Base-by-base conservation (phyloP, 1,140 invertebrate species). In the Bombus pascuorum region DNA sequence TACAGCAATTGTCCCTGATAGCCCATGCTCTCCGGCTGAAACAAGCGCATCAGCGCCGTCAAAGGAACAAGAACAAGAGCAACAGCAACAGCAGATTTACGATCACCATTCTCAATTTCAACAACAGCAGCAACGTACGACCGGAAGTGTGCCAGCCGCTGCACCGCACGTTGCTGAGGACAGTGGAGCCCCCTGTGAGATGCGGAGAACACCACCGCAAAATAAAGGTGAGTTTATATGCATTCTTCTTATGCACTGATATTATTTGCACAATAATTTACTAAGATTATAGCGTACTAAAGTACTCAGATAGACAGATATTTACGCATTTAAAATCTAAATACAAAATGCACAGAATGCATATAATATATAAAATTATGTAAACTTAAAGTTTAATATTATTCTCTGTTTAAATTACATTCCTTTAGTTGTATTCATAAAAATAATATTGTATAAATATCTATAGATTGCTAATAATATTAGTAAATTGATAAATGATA, bases 191-290 rank as follows among this genome's bases (percentile, higher is more conserved):
- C 89, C 90, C 91, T 94, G 92, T 95, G 95, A 95, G 84, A 95
- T 95, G 95, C 94, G 94, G 89, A 95, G 93, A 72, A 94, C 94
- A 94, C 93, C 94, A 93, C 93, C 93, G 86, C 93, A 94, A 88
- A 94, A 94, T 92, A 95, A 95, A 95, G 92, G 94, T 95, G 76
- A 92, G 85, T 86, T 83, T 66, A n/a, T 44, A 66, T 62, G 39
- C 25, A 22, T n/a, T 71, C 59, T 13, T 72, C 9, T 62, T 32
- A 34, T 25, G 10, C 18, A 62, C 12, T n/a, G n/a, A 78, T 68
- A n/a, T 53, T 62, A 62, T n/a, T n/a, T 62, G 28, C 59, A n/a
- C 59, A n/a, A n/a, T 62, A 62, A 62, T 62, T 62, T 62, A n/a
- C 12, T 62, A 62, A n/a, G 18, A 53, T 22, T 62, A 62, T 12